These are phyloP conservation scores for Aleiodes sp. DNA, from an alignment of 1,140 invertebrate genomes.

Conservation along the genomic window DNA sequence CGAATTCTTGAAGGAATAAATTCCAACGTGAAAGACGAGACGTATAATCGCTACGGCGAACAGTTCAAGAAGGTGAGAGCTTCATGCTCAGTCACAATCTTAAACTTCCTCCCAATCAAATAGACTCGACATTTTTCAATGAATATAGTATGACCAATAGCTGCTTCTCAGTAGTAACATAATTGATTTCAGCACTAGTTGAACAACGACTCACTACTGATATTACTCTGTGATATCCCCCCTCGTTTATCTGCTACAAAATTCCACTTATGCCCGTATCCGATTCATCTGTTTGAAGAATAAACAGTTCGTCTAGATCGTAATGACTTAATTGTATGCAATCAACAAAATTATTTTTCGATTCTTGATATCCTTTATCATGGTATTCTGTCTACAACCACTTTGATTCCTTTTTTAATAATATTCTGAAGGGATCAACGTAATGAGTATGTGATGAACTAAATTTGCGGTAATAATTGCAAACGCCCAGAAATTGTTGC, in stretches of 20 bases:
- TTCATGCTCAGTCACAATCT: constrained; percentile 25
- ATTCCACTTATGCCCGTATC: neutral
- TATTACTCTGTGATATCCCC: neutral
- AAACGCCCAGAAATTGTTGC: neutral
- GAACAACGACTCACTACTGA: constrained; percentile 16
- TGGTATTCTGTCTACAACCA: neutral
- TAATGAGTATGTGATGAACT: neutral
- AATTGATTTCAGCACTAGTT: constrained; percentile 20
- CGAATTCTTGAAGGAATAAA: neutral
- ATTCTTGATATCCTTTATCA: neutral
- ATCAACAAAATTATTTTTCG: constrained; percentile 7
- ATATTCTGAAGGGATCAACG: constrained; percentile 7
- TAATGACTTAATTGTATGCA: neutral
- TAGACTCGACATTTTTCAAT: constrained; percentile 27
- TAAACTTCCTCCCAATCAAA: constrained; percentile 8
- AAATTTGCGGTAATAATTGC: constrained; percentile 19
- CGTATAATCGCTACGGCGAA: constrained; percentile 5
- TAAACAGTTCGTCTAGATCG: neutral
- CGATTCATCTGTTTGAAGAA: constrained; percentile 14
- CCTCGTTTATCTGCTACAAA: neutral
- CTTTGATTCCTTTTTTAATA: neutral
- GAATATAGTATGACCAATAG: constrained; percentile 27
- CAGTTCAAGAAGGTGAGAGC: constrained; percentile 21
- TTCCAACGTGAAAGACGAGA: constrained; percentile 1
- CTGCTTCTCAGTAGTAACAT: constrained; percentile 31